Percentiles rank a stretch among this genome's conserved stretches.
These are phyloP conservation scores for Nomada flava DNA, from an alignment of 2,888 invertebrate species.

Conservation along the genomic window DNA sequence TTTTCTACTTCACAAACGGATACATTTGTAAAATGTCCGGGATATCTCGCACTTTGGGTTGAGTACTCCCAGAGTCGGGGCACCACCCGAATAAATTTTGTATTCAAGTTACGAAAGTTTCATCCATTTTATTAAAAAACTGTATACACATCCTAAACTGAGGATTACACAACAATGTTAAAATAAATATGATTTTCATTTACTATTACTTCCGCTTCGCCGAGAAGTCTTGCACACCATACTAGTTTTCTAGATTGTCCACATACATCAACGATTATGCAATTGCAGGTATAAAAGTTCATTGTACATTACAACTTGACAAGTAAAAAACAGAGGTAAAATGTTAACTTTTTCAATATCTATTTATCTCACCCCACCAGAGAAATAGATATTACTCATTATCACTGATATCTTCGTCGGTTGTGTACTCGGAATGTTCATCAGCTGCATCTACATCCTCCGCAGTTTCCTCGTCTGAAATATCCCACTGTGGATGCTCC, in stretches of 20 bases:
- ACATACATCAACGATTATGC: slow-evolving; percentile 73
- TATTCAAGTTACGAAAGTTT: too few relatives aligned
- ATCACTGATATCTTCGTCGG: slow-evolving; percentile 88
- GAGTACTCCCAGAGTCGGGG: too few relatives aligned
- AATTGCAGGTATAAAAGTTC: slow-evolving; percentile 73
- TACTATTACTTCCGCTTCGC: slow-evolving; percentile 70
- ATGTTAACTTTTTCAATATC: slow-evolving; percentile 58
- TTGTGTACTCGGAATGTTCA: slow-evolving; percentile 88
- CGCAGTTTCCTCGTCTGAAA: slow-evolving; percentile 96
- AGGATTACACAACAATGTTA: slow-evolving; percentile 82
- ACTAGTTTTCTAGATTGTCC: slow-evolving; percentile 74
- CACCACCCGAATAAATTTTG: too few relatives aligned
- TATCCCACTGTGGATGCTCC: slow-evolving; percentile 99
- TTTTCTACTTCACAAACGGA: too few relatives aligned
- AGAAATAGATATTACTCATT: slow-evolving; percentile 80
- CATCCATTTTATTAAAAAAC: slow-evolving; percentile 69
- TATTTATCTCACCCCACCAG: slow-evolving; percentile 42
- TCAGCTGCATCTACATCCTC: slow-evolving; percentile 88
- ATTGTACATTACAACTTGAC: slow-evolving; percentile 71
- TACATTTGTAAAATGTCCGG: too few relatives aligned
- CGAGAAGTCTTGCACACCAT: slow-evolving; percentile 72
- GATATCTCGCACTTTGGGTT: too few relatives aligned
- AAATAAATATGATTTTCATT: slow-evolving; percentile 83
- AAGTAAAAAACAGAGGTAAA: slow-evolving; percentile 69
- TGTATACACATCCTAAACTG: slow-evolving; percentile 80